These are phyloP conservation scores for Polydrusus tereticollis DNA, from an alignment of 2,888 invertebrate genomes.

Conservation along the genomic window DNA sequence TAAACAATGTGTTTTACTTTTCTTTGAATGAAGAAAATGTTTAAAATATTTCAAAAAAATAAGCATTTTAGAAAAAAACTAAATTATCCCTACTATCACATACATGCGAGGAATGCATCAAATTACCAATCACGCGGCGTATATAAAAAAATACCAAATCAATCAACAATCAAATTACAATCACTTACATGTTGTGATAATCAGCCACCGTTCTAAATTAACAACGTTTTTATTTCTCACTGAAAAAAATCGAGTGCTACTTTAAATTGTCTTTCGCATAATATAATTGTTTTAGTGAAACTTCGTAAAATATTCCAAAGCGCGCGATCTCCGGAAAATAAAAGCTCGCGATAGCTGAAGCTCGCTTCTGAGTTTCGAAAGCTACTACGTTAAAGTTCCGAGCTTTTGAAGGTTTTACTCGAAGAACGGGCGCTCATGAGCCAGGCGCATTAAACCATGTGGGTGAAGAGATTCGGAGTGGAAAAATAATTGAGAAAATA, in stretches of 20 bases:
- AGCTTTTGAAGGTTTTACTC: neutral
- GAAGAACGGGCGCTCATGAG: neutral
- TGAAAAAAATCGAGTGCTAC: neutral
- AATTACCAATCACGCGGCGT: too few relatives aligned
- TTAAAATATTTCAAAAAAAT: too few relatives aligned
- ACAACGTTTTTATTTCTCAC: neutral
- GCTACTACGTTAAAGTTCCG: neutral
- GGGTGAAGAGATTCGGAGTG: neutral
- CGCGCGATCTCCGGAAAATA: neutral
- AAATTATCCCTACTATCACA: too few relatives aligned
- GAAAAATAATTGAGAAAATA: neutral
- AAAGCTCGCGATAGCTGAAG: neutral
- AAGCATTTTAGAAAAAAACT: too few relatives aligned
- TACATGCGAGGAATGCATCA: too few relatives aligned
- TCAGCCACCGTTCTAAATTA: too few relatives aligned
- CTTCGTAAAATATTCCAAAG: neutral
- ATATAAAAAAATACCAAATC: too few relatives aligned
- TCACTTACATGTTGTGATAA: too few relatives aligned
- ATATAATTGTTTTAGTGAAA: neutral
- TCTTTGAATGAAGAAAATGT: too few relatives aligned
- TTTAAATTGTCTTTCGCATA: neutral
- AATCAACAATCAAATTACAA: too few relatives aligned
- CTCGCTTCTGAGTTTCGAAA: neutral
- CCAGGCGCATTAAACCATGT: conserved; percentile 8
- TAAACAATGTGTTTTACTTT: too few relatives aligned